Evolutionary conservation across 2,113 vertebrate species (phyloP).

Genomic region (Nymphicus hollandicus): DNA sequence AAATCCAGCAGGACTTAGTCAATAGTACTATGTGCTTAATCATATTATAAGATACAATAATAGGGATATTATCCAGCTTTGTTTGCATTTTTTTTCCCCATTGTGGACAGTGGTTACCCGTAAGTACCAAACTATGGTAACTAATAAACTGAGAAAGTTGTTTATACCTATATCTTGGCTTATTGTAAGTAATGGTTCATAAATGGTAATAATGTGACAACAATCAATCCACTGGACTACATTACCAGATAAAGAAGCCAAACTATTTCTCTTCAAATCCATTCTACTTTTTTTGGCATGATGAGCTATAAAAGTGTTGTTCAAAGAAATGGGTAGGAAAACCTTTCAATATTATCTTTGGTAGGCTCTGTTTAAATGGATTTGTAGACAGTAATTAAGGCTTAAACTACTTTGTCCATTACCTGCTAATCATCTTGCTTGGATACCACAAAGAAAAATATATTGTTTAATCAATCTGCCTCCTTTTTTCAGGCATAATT

Average conservation of each 20-base stretch:
- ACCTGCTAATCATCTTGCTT: background rate
- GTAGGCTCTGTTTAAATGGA: background rate
- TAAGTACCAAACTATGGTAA: background rate
- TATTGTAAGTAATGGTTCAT: background rate
- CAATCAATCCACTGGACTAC: background rate
- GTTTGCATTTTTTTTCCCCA: background rate
- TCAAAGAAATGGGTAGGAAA: background rate
- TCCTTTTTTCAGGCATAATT: background rate
- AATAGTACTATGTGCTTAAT: background rate
- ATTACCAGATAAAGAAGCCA: background rate
- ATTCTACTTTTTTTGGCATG: background rate
- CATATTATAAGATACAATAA: background rate
- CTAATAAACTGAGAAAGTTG: background rate
- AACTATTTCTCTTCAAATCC: background rate
- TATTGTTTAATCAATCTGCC: background rate
- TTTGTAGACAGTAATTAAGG: background rate
- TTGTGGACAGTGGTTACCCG: background rate
- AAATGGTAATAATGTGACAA: background rate
- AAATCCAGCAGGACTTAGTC: conserved; percentile 21
- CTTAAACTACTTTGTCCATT: background rate
- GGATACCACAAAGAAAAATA: background rate
- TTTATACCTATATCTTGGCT: background rate
- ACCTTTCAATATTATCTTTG: background rate
- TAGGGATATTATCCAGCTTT: background rate
- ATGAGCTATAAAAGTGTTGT: background rate